These are phyloP conservation scores for Arbacia lixula DNA, from an alignment of 53 echinoderm and acorn worm genomes.

Conservation along the genomic window DNA sequence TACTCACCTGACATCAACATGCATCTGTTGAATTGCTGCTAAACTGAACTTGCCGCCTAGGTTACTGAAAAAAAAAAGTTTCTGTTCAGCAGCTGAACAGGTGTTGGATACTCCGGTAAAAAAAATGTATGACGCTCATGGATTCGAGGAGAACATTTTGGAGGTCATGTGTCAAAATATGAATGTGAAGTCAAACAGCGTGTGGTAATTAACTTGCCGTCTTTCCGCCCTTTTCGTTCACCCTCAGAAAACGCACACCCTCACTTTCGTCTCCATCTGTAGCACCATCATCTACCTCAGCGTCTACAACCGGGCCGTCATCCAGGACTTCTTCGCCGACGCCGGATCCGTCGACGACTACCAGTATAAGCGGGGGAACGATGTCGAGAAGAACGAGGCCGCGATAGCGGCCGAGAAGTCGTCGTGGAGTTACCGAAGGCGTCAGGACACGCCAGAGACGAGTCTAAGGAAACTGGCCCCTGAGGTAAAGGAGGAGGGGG, in stretches of 20 bases:
- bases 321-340: constrained; percentile 13
- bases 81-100: too few species aligned
- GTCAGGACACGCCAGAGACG: not conserved
- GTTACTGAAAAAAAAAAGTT: too few species aligned
- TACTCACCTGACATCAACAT: too few species aligned
- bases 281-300: constrained; percentile 12
- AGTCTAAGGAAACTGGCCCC: constrained; percentile 1
- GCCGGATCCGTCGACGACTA: not conserved
- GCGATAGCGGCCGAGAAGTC: not conserved
- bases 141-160: too few species aligned
- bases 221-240: not conserved
- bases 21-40: too few species aligned
- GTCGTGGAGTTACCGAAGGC: not conserved
- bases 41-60: too few species aligned
- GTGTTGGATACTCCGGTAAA: too few species aligned
- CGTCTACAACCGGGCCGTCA: constrained; percentile 16
- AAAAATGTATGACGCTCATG: too few species aligned
- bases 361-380: not conserved
- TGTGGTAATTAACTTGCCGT: too few species aligned
- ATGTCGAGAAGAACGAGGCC: not conserved
- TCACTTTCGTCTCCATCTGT: constrained; percentile 10
- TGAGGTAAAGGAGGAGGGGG: not conserved
- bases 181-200: too few species aligned
- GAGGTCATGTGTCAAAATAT: too few species aligned
- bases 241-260: not conserved